Evolutionary conservation across 2,888 invertebrate genomes (phyloP), one percentile per base, ranked within the genome.

Genomic region (Colostygia pectinataria): DNA sequence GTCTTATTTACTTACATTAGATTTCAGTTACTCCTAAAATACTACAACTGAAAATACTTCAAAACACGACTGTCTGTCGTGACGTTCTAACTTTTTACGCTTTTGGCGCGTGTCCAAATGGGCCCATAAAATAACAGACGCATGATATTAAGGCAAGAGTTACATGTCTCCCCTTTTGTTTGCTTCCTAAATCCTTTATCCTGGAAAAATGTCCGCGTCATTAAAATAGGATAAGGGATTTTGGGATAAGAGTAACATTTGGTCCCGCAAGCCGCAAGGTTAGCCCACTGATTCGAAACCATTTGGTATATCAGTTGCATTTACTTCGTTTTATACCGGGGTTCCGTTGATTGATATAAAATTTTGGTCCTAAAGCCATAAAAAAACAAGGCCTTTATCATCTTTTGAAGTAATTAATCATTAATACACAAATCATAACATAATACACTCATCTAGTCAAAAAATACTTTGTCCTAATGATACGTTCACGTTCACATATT

Each of bases 181-280:
- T 69, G 68, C 60, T 54, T 57, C 15, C 32, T 20, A 32, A n/a
- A 32, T 9, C 31, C 57, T 36, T 48, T 42, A 55, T 51, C 47
- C 50, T 38, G 40, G 47, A 65, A 62, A 68, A 66, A 73, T 71
- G 68, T 70, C 63, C 58, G 62, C 64, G 61, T 74, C 77, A 76
- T 75, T 79, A 77, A 73, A 76, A 71, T 66, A 57, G 69, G 55
- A 64, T 68, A 65, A 69, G 64, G 64, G 31, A 39, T 31, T 40
- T 40, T 13, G 31, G 40, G 31, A 31, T 39, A 29, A 37, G 28
- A 34, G 29, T 39, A 46, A 41, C 51, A 51, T 40, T 64, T 63
- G 65, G 23, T 43, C 48, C 48, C 37, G 51, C 44, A 28, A 43
- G 58, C 48, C 37, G 51, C 44, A 28, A 43, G 58, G 50, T 66